Evolutionary conservation across 2,797 vertebrate species (phyloP).

Genomic region (Novumbra hubbsi): DNA sequence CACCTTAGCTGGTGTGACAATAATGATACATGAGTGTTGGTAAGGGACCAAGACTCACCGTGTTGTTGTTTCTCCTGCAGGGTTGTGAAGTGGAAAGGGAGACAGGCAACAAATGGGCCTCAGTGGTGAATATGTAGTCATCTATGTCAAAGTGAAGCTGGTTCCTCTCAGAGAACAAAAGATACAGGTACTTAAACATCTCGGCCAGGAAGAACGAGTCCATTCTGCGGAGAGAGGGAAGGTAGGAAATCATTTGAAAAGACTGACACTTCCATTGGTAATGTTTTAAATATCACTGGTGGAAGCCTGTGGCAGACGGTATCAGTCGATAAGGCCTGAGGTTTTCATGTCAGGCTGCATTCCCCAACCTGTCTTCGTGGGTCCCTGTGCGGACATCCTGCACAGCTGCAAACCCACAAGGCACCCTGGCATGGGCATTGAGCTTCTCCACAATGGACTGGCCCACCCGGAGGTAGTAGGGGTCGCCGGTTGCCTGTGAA

Average conservation of each 20-base stretch:
- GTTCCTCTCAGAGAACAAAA: conserved; percentile 80
- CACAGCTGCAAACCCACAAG: conserved; percentile 82
- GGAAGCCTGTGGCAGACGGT: background rate
- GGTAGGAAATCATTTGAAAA: background rate
- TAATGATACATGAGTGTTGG: background rate
- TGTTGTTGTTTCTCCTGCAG: conserved; percentile 66
- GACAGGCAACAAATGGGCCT: conserved; percentile 80
- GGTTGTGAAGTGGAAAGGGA: conserved; percentile 72
- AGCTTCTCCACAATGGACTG: conserved; percentile 83
- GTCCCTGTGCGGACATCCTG: conserved; percentile 81
- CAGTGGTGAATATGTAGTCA: conserved; percentile 82
- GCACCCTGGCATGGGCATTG: conserved; percentile 78
- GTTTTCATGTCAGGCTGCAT: background rate
- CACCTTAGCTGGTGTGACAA: background rate
- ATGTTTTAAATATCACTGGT: background rate
- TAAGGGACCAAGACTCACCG: conserved; percentile 54
- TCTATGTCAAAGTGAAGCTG: conserved; percentile 79
- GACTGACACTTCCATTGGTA: background rate
- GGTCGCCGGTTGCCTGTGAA: conserved; percentile 79
- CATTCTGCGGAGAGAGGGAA: conserved; percentile 66
- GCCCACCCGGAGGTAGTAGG: conserved; percentile 83
- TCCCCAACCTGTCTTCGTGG: conserved; percentile 78
- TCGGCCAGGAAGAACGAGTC: conserved; percentile 84
- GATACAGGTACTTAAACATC: conserved; percentile 86
- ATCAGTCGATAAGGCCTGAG: background rate